These are phyloP conservation scores for Sipha maydis DNA, from an alignment of 2,888 invertebrate species.

Conservation along the genomic window DNA sequence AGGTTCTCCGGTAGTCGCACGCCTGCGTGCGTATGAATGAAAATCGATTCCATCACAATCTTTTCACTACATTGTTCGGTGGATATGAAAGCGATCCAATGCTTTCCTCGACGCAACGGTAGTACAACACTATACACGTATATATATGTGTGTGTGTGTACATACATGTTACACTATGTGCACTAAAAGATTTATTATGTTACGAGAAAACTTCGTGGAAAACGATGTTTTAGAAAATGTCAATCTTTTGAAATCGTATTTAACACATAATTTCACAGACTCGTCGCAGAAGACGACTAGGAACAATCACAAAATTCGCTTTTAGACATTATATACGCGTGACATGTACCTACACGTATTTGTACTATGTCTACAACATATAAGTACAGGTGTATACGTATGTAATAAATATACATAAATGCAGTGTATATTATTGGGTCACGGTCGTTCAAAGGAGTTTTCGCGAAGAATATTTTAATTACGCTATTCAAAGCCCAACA, in stretches of 20 bases:
- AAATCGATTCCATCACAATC: conserved; percentile 34
- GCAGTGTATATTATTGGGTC: not conserved
- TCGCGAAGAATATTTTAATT: conserved; percentile 27
- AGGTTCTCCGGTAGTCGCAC: not conserved
- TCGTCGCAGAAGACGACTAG: not conserved
- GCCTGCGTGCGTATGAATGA: not conserved
- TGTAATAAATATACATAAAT: too few species aligned
- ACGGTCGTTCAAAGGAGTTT: not conserved
- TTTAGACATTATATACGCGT: not conserved
- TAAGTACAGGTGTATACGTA: too few species aligned
- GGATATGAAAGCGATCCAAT: conserved; percentile 37
- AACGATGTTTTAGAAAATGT: not conserved
- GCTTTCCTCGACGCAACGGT: not conserved
- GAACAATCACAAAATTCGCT: not conserved
- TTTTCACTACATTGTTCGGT: conserved; percentile 28
- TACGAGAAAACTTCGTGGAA: not conserved
- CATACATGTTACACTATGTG: not conserved
- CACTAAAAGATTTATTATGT: conserved; percentile 25
- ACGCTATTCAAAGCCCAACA: not conserved
- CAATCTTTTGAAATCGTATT: conserved; percentile 10
- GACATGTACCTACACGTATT: not conserved
- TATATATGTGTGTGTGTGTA: too few species aligned
- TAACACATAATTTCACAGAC: conserved; percentile 7
- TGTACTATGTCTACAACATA: not conserved
- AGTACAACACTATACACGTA: not conserved